Percentiles rank a stretch among this genome's conserved stretches.
Conservation (phyloP, 2,797 vertebrate genomes). For the Sebastes kiyomatsui region DNA sequence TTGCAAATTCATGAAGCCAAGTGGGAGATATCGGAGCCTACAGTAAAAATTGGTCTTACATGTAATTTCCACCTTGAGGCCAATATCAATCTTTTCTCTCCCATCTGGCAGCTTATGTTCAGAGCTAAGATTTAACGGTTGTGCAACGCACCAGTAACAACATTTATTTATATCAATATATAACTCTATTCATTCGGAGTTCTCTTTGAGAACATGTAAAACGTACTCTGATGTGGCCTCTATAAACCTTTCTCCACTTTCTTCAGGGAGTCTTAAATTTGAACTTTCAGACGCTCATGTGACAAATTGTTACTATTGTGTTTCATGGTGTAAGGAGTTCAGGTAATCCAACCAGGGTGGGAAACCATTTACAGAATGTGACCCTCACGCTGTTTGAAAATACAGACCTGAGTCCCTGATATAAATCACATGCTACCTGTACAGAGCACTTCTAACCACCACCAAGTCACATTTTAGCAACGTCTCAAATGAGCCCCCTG, state of each 20-base stretch:
- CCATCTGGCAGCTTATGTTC: slow-evolving; percentile 36
- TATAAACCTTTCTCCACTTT: slow-evolving; percentile 60
- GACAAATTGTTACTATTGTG: slow-evolving; percentile 66
- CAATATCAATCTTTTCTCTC: slow-evolving; percentile 29
- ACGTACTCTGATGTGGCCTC: slow-evolving; percentile 25
- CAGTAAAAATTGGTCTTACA: slow-evolving; percentile 8
- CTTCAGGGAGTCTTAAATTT: slow-evolving; percentile 67
- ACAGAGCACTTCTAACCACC: slow-evolving; percentile 6
- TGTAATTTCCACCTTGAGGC: slow-evolving; percentile 44
- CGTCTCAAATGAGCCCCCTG: slow-evolving; percentile 8
- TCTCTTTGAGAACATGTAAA: slow-evolving; percentile 23
- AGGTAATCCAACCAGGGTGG: slow-evolving; percentile 79
- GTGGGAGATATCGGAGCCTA: slow-evolving; percentile 13
- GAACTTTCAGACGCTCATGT: slow-evolving; percentile 54
- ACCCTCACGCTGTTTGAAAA: slow-evolving; percentile 61
- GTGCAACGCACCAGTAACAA: slow-evolving; percentile 13
- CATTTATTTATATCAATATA: slow-evolving; percentile 24
- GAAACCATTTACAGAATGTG: slow-evolving; percentile 70
- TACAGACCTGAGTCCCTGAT: slow-evolving; percentile 41
- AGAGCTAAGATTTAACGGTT: slow-evolving; percentile 26
- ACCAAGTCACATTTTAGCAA: slow-evolving; percentile 5
- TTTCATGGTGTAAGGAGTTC: slow-evolving; percentile 65
- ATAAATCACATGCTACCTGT: slow-evolving; percentile 70
- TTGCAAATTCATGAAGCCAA: neutral
- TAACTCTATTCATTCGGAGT: neutral